Evolutionary conservation across 1,140 invertebrate genomes (phyloP).

Genomic region (Neelides sp.): DNA sequence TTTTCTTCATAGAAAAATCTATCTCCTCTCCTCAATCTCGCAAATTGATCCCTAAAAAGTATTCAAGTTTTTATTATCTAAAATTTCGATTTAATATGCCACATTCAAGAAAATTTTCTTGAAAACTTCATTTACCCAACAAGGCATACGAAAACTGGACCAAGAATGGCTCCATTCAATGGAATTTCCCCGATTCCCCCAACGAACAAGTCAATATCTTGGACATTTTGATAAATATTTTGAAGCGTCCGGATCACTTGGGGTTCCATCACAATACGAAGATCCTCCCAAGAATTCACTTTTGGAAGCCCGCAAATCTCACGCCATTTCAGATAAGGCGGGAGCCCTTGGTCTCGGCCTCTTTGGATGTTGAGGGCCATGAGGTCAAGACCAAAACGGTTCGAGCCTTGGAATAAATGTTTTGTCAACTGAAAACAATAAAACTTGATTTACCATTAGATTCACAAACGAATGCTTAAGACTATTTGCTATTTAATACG

Average conservation of each 20-base stretch:
- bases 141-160: slow-evolving; percentile 48
- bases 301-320: slow-evolving; percentile 46
- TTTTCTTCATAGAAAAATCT: slow-evolving; percentile 45
- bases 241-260: slow-evolving; percentile 41
- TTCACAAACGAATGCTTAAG: neutral
- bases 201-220: slow-evolving; percentile 54
- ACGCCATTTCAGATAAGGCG: slow-evolving; percentile 54
- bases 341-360: slow-evolving; percentile 54
- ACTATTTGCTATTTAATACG: no score
- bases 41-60: slow-evolving; percentile 43
- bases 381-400: slow-evolving; percentile 49
- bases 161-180: slow-evolving; percentile 40
- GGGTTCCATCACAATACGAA: slow-evolving; percentile 43
- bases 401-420: slow-evolving; percentile 43
- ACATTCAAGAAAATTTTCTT: neutral
- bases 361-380: slow-evolving; percentile 55
- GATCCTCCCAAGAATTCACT: slow-evolving; percentile 42
- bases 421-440: slow-evolving; percentile 43
- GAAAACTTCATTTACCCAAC: slow-evolving; percentile 34
- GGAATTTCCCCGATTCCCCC: slow-evolving; percentile 44
- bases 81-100: neutral
- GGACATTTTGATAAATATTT: slow-evolving; percentile 39
- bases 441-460: no score
- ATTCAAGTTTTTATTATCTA: no score
- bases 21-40: slow-evolving; percentile 41